Percentiles rank a stretch among this genome's conserved stretches.
Conservation (phyloP, 2,888 invertebrate species). For the Drosophila mayaguana region DNA sequence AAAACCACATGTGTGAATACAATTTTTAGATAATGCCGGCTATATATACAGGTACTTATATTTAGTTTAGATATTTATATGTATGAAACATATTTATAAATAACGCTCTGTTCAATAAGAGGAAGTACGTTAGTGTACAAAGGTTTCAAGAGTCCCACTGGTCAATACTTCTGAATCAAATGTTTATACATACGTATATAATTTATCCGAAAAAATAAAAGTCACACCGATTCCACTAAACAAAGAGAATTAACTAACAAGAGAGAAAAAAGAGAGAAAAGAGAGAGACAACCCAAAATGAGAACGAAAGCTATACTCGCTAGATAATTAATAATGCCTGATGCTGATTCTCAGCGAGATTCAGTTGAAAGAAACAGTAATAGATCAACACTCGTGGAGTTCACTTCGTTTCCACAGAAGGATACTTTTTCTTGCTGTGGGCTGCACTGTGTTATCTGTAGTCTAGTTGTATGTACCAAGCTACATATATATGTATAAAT, state of each 20-base stretch:
- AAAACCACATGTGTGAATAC: background rate
- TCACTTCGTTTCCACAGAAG: conserved; percentile 74
- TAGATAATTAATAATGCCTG: background rate
- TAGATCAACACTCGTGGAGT: conserved; percentile 79
- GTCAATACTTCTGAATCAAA: background rate
- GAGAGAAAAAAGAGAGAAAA: background rate
- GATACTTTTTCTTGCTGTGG: conserved; percentile 52
- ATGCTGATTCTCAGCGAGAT: conserved; percentile 16
- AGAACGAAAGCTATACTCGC: background rate
- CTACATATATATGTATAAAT: conserved; percentile 10
- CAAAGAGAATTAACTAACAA: conserved; percentile 1
- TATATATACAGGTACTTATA: background rate
- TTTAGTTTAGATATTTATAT: background rate
- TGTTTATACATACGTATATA: background rate
- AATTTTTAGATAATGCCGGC: background rate
- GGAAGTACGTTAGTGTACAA: background rate
- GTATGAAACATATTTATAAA: conserved; percentile 2
- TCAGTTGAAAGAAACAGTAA: conserved; percentile 67
- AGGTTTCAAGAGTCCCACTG: background rate
- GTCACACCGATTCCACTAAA: background rate
- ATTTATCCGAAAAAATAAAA: background rate
- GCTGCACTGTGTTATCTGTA: conserved; percentile 64
- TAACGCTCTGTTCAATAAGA: background rate
- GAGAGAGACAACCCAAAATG: background rate
- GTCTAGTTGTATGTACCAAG: conserved; percentile 69